Conservation (phyloP, 2,113 vertebrate species). For the Proterorhinus semilunaris region DNA sequence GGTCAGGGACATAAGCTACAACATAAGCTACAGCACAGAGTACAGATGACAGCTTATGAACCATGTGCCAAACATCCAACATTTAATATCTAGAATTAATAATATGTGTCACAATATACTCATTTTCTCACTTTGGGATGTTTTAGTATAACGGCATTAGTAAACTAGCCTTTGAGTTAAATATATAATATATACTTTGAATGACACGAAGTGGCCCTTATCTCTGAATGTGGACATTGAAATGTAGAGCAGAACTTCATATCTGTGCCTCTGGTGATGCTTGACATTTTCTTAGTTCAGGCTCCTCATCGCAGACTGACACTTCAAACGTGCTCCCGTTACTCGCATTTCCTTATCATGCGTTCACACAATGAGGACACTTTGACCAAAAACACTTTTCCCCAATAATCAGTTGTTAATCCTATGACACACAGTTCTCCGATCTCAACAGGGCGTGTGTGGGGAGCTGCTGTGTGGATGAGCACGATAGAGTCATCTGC, state of each 20-base stretch:
- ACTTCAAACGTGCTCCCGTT: slow-evolving; percentile 46
- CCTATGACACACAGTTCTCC: slow-evolving; percentile 4
- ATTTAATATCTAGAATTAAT: too few species aligned
- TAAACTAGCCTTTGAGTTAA: neutral
- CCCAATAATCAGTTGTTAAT: slow-evolving; percentile 45
- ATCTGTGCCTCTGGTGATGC: slow-evolving; percentile 26
- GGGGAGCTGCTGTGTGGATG: slow-evolving; percentile 20
- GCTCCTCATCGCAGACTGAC: slow-evolving; percentile 47
- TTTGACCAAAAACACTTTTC: slow-evolving; percentile 27
- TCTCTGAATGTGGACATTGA: slow-evolving; percentile 7
- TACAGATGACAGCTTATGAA: too few species aligned
- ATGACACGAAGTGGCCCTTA: neutral
- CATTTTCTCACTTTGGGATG: too few species aligned
- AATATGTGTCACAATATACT: too few species aligned
- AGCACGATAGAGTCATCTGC: slow-evolving; percentile 26
- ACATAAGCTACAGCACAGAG: too few species aligned
- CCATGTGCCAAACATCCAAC: too few species aligned
- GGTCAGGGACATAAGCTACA: too few species aligned
- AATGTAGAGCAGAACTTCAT: neutral
- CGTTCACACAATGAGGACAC: slow-evolving; percentile 37
- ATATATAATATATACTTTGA: neutral
- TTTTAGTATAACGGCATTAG: too few species aligned
- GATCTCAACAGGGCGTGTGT: slow-evolving; percentile 31
- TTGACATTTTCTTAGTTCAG: slow-evolving; percentile 55
- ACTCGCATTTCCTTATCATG: slow-evolving; percentile 57